Percentiles rank a stretch among this genome's conserved stretches.
These are phyloP conservation scores for Platysteira castanea DNA, from an alignment of 2,113 vertebrate genomes.

Conservation along the genomic window DNA sequence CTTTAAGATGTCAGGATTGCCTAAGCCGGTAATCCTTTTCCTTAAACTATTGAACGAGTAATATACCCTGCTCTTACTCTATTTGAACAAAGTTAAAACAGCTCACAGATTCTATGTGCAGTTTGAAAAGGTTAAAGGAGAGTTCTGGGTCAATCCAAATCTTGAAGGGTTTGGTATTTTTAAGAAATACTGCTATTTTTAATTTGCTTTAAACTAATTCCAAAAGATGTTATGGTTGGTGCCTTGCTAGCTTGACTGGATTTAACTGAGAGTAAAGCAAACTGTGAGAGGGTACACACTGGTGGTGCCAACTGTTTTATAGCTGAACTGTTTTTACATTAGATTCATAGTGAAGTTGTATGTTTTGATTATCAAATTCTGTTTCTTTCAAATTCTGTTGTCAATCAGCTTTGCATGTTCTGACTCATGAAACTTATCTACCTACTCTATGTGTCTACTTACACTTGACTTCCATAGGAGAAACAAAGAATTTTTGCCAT, in stretches of 20 bases:
- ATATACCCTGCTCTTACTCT: not conserved
- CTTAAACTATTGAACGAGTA: not conserved
- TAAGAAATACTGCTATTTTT: not conserved
- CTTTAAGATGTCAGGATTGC: not conserved
- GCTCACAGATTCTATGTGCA: not conserved
- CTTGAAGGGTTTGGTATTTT: not conserved
- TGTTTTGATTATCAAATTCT: not conserved
- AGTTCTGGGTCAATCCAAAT: not conserved
- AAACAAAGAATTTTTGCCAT: not conserved
- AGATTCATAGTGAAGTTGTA: not conserved
- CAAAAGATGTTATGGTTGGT: not conserved
- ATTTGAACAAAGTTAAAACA: not conserved
- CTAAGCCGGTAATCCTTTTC: not conserved
- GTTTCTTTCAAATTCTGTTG: not conserved
- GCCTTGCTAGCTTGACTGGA: not conserved
- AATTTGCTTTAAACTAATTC: not conserved
- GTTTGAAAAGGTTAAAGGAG: not conserved
- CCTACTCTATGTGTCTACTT: not conserved
- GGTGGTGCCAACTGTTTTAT: not conserved
- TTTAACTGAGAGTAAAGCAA: not conserved
- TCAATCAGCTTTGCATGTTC: not conserved
- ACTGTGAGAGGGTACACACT: not conserved
- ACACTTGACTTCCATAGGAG: not conserved
- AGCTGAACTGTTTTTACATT: not conserved
- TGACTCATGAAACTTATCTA: not conserved